Base-by-base conservation (phyloP, 2,113 vertebrate species). In the Nestor notabilis region DNA sequence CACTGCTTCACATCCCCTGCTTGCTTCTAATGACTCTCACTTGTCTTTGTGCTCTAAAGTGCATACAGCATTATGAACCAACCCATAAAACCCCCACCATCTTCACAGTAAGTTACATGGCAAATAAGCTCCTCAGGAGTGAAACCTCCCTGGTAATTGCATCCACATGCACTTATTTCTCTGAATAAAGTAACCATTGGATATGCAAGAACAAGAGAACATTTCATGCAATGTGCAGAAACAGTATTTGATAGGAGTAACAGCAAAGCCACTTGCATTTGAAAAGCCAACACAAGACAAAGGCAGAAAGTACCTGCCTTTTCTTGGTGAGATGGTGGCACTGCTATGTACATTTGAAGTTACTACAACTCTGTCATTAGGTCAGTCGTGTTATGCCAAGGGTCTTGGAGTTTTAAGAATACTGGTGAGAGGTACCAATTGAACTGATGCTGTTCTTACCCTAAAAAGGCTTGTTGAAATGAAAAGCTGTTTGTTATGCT, bases 21-120 rank as follows among this genome's bases (percentile, higher is more conserved):
- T 83, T 47, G 20, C 39, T 53, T 53, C 71, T 53, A 84, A 17
- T 15, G 58, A 70, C 27, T 83, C 65, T 60, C 31, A 47, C 65
- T 63, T 69, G 53, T 64, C 60, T 74, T 31, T n/a, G 14, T 86
- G 60, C 76, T 74, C 53, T 46, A 28, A 76, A 41, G 41, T 10
- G 11, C 28, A 46, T 10, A 28, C 0, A 0, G 10, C 25, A 55
- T 41, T 41, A 39, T 3, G 14, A 85, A 49, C 18, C 29, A 64
- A 41, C 27, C n/a, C 43, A 31, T 10, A 21, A 44, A 64, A 60
- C 14, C 71, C 63, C 46, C 46, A 70, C 13, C 14, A 21, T 17
- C 58, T 55, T 63, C 53, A 37, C 23, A 52, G 7, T 15, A 55
- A 31, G 13, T 39, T 49, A 28, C 46, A 17, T 5, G n/a, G 66